Base-by-base conservation (phyloP, 2,888 invertebrate genomes). In the Xestia c-nigrum region DNA sequence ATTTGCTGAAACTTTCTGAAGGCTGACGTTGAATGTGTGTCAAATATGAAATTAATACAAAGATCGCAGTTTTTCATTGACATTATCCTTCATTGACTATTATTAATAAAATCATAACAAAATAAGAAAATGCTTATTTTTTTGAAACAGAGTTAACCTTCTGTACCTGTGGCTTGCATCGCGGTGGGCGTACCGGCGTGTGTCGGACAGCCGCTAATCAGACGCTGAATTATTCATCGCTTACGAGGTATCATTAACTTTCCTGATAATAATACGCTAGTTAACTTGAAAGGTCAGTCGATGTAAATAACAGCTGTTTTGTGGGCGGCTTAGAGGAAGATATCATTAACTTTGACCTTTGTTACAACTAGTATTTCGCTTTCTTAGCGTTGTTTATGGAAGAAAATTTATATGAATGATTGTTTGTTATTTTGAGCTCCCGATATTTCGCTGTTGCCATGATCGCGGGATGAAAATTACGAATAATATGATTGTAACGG, bases 151-250 rank as follows among this genome's bases (percentile, higher is more conserved):
- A 38, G 9, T 16, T n/a, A 10, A 21, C 46, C 46, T 46, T 68
- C 46, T 24, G 16, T 14, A 19, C 14, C 43, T 59, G 5, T 6
- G 6, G 43, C 16, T 7, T 10, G 47, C 46, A 24, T 3, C 50
- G 40, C 61, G 57, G 43, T 14, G 50, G 71, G 72, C 74, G 70
- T 6, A 5, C 24, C 14, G 12, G 63, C 40, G 74, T 65, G 47
- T 40, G 74, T 7, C 21, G 19, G 64, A 24, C 38, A 55, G 46
- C n/a, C 61, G 75, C 75, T 74, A 65, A 74, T 74, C 74, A 74
- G 7, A 24, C 74, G 46, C 55, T 74, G 64, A 76, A 76, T 76
- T 65, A 74, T 76, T 76, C 64, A 65, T 16, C 55, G 24, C 24
- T 57, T n/a, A 7, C 46, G 12, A 38, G 61, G 10, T 38, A 74